Percentiles rank a stretch among this genome's conserved stretches.
Conservation (phyloP, 2,888 invertebrate genomes). For the Machimus atricapillus region DNA sequence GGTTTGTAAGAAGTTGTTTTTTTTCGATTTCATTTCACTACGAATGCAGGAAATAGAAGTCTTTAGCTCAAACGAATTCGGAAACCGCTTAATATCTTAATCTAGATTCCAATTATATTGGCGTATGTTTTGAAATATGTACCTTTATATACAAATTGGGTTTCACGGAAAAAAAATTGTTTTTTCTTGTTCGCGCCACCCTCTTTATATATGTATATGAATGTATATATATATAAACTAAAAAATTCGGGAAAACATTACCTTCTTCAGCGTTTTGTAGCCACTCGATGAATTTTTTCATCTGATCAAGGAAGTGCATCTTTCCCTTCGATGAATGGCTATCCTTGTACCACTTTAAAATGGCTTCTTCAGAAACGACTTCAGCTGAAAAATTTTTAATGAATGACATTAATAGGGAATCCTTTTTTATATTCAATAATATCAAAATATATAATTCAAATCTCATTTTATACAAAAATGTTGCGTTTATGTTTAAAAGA, state of each 20-base stretch:
- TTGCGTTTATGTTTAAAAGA: background rate
- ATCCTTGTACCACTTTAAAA: slow-evolving; percentile 96
- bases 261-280: slow-evolving; percentile 94
- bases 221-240: background rate
- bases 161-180: no score
- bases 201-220: no score
- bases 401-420: background rate
- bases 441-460: background rate
- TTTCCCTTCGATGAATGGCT: slow-evolving; percentile 93
- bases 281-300: slow-evolving; percentile 98
- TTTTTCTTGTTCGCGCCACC: no score
- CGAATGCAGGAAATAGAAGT: no score
- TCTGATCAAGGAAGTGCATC: slow-evolving; percentile 97
- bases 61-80: no score
- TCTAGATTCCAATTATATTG: no score
- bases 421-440: background rate
- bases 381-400: slow-evolving; percentile 69
- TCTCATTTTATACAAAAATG: background rate
- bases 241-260: slow-evolving; percentile 49
- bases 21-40: no score
- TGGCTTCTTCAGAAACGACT: slow-evolving; percentile 92
- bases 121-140: no score
- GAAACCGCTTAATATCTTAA: no score
- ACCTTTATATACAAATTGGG: no score
- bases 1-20: no score